phyloP scores from a whole-genome alignment of 1,140 invertebrate genomes.

The Nixonia krombeini region DNA sequence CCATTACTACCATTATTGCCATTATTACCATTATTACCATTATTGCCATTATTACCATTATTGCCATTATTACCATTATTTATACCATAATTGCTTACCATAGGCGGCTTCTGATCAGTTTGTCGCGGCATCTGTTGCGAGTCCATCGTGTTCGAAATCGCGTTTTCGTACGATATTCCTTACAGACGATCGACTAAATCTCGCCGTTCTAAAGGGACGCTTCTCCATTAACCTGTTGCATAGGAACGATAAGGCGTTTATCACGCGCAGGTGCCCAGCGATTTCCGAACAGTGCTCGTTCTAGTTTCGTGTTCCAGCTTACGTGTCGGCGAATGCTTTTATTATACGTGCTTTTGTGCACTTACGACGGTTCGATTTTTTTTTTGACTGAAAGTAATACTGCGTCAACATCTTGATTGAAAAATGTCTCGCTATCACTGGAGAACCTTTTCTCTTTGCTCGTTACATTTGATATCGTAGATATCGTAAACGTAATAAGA shows the following conservation, averaged over 20 bases:
- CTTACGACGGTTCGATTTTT: no score
- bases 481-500: no score
- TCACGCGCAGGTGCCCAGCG: slow-evolving; percentile 8
- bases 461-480: no score
- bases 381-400: slow-evolving; percentile 31
- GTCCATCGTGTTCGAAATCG: slow-evolving; percentile 53
- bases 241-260: slow-evolving; percentile 46
- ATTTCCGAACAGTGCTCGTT: slow-evolving; percentile 35
- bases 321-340: slow-evolving; percentile 45
- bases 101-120: slow-evolving; percentile 44
- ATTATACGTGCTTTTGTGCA: slow-evolving; percentile 31
- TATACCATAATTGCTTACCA: no score
- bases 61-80: no score
- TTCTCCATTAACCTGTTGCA: slow-evolving; percentile 65
- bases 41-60: no score
- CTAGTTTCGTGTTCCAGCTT: slow-evolving; percentile 44
- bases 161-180: slow-evolving; percentile 26
- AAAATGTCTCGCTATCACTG: no score
- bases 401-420: no score
- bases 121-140: slow-evolving; percentile 54
- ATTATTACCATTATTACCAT: no score
- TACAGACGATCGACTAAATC: slow-evolving; percentile 32
- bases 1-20: no score
- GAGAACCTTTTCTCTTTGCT: no score
- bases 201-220: slow-evolving; percentile 39